Percentiles rank a stretch among this genome's conserved stretches.
Evolutionary conservation across 2,113 vertebrate genomes (phyloP).

Genomic region (Cyanoderma ruficeps): DNA sequence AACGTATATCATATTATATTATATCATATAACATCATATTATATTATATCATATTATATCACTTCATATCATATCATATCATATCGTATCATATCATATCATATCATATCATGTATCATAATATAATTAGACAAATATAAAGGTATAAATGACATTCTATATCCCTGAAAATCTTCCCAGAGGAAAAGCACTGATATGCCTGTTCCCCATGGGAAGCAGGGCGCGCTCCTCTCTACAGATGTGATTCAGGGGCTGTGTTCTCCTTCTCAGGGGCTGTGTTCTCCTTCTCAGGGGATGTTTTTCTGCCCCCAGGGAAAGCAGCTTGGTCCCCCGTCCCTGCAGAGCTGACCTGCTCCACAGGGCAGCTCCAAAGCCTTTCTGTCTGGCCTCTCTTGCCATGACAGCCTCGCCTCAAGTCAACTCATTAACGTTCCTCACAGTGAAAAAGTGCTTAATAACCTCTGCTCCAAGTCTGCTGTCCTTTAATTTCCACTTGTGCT

Average conservation of each 20-base stretch:
- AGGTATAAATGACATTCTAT: background rate
- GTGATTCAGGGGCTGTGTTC: background rate
- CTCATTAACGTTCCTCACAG: background rate
- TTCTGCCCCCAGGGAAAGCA: background rate
- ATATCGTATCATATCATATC: no score
- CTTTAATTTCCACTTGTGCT: slow-evolving; percentile 39
- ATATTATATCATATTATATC: no score
- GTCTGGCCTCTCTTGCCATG: background rate
- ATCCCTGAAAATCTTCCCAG: background rate
- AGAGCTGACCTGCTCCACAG: background rate
- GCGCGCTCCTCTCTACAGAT: background rate
- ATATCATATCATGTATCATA: no score
- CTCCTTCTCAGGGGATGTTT: background rate
- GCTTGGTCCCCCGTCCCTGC: background rate
- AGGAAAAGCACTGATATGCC: background rate
- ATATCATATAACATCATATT: no score
- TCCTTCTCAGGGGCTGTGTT: background rate
- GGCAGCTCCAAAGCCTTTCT: background rate
- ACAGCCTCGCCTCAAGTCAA: background rate
- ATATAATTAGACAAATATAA: no score
- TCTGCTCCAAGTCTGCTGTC: background rate
- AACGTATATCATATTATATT: no score
- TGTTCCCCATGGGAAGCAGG: background rate
- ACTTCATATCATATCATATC: no score
- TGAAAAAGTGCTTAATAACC: background rate